These are phyloP conservation scores for Centropus unirufus DNA, from an alignment of 2,113 vertebrate species.

Conservation along the genomic window DNA sequence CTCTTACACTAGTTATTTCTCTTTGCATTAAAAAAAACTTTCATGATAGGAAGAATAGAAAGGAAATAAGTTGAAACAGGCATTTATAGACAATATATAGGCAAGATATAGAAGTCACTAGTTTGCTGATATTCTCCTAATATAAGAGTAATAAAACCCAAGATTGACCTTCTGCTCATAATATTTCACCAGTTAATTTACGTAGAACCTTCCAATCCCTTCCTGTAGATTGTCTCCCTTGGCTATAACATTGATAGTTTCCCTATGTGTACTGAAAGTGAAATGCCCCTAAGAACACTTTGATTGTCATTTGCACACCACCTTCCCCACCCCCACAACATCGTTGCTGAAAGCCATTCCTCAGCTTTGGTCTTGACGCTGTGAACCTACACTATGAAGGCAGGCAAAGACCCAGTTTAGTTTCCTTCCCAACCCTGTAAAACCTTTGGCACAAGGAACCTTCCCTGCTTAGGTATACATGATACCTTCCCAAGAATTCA, in stretches of 20 bases:
- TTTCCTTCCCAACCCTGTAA: neutral
- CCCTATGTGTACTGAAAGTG: neutral
- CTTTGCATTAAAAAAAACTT: neutral
- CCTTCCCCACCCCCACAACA: neutral
- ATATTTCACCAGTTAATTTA: neutral
- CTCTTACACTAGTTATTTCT: neutral
- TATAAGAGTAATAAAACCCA: neutral
- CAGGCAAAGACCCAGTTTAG: neutral
- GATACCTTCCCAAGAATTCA: neutral
- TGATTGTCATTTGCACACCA: neutral
- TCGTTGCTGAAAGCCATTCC: neutral
- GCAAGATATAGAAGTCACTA: neutral
- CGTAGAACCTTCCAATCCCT: neutral
- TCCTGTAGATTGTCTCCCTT: neutral
- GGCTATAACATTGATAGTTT: neutral
- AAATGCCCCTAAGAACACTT: neutral
- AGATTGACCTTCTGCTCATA: neutral
- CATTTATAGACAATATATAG: neutral
- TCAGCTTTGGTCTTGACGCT: neutral
- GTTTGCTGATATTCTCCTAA: neutral
- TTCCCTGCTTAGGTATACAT: neutral
- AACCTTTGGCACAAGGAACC: neutral
- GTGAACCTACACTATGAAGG: neutral
- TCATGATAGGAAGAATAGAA: neutral
- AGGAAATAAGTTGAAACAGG: neutral